Conservation (phyloP, 2,797 vertebrate genomes). For the Rhinatrema bivittatum region DNA sequence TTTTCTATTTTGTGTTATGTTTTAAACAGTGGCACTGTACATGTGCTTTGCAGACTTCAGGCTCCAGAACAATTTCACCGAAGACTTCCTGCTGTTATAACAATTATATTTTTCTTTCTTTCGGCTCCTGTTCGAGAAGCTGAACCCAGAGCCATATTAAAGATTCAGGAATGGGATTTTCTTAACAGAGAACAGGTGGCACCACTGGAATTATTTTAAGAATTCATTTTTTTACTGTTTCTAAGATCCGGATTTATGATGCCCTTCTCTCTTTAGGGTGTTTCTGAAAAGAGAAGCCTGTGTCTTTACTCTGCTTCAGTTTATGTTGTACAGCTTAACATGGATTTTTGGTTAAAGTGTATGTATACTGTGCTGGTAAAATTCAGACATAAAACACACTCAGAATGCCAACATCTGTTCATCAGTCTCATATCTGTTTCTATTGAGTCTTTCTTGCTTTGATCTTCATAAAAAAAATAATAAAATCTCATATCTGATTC, state of each 20-base stretch:
- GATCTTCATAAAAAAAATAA: not conserved
- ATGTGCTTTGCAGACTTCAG: too few species aligned
- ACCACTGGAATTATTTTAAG: not conserved
- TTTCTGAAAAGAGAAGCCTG: not conserved
- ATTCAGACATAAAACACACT: not conserved
- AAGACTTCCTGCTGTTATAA: too few species aligned
- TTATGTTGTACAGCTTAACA: not conserved
- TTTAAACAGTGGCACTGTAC: too few species aligned
- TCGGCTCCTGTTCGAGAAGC: too few species aligned
- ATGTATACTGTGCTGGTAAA: not conserved
- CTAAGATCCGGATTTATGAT: not conserved
- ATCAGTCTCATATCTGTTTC: not conserved
- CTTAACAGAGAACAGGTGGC: constrained; percentile 5
- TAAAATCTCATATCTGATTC: too few species aligned
- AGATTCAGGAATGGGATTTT: constrained; percentile 5
- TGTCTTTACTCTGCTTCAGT: not conserved
- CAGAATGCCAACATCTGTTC: not conserved
- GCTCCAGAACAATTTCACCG: too few species aligned
- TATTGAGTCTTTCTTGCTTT: not conserved
- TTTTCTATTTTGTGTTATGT: too few species aligned
- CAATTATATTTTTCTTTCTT: too few species aligned
- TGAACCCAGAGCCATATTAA: too few species aligned
- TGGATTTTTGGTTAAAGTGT: not conserved
- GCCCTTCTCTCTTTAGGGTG: not conserved
- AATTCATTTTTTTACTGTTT: not conserved